Conservation (phyloP, 2,113 vertebrate genomes). For the Stercorarius parasiticus region DNA sequence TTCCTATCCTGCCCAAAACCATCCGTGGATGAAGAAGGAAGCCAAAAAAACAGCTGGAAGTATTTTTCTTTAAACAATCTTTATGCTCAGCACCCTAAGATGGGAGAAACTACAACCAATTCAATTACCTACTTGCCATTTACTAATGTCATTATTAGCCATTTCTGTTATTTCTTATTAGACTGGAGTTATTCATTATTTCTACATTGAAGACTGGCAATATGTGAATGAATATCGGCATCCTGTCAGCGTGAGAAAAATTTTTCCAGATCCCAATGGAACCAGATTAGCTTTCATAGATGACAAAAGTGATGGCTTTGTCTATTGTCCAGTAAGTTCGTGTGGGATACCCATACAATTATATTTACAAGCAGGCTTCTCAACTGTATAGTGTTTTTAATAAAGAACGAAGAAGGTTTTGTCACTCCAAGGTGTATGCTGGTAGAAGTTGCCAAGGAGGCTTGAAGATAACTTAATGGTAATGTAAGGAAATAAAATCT, state of each 20-base stretch:
- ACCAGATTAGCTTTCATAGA: constrained; percentile 91
- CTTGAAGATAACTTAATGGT: not conserved
- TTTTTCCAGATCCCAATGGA: constrained; percentile 91
- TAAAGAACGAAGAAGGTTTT: not conserved
- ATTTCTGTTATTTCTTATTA: constrained; percentile 48
- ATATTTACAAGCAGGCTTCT: not conserved
- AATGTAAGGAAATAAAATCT: not conserved
- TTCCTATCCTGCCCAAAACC: not conserved
- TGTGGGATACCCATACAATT: not conserved
- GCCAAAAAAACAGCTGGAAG: not conserved
- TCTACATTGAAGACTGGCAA: constrained; percentile 94
- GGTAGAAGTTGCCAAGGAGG: not conserved
- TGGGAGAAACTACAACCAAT: not conserved
- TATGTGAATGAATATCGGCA: constrained; percentile 89
- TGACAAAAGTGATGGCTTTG: constrained; percentile 91
- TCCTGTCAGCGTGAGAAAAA: constrained; percentile 86
- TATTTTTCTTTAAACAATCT: not conserved
- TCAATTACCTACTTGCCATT: not conserved
- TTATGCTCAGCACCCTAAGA: not conserved
- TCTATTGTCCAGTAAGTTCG: constrained; percentile 87
- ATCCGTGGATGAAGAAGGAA: not conserved
- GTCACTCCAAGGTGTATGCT: not conserved
- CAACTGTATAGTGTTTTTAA: not conserved
- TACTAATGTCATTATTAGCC: not conserved
- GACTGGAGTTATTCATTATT: constrained; percentile 87